These are phyloP conservation scores for Trachelus troglodyta DNA, from an alignment of 2,888 invertebrate genomes.

Conservation along the genomic window DNA sequence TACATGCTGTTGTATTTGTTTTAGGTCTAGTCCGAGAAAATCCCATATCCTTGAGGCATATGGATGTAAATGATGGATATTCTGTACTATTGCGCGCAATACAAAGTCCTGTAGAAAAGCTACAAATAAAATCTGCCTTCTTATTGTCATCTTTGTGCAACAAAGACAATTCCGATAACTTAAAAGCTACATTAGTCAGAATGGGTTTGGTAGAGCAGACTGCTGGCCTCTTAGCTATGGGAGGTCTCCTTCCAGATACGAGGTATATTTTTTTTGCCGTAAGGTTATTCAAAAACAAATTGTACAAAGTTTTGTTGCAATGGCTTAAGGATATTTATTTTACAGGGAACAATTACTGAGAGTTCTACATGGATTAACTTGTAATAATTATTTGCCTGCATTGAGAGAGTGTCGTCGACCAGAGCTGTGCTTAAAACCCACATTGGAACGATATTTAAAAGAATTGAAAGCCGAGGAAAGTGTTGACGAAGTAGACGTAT, in stretches of 20 bases:
- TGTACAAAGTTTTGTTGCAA: slow-evolving; percentile 7
- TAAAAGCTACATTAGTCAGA: slow-evolving; percentile 54
- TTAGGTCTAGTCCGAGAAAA: slow-evolving; percentile 76
- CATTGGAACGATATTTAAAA: slow-evolving; percentile 48
- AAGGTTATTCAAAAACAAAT: slow-evolving; percentile 4
- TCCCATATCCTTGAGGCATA: slow-evolving; percentile 71
- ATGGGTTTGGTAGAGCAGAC: slow-evolving; percentile 62
- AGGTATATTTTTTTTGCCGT: slow-evolving; percentile 40
- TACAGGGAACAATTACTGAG: slow-evolving; percentile 57
- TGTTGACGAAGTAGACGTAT: slow-evolving; percentile 52
- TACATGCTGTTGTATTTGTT: slow-evolving; percentile 17
- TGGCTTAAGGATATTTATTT: slow-evolving; percentile 16
- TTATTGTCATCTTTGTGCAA: slow-evolving; percentile 73
- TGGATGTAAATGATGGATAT: slow-evolving; percentile 76
- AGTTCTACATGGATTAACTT: slow-evolving; percentile 52
- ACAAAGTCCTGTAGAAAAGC: slow-evolving; percentile 69
- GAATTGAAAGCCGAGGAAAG: slow-evolving; percentile 52
- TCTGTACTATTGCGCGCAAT: slow-evolving; percentile 73
- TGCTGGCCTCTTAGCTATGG: slow-evolving; percentile 48
- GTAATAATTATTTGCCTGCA: slow-evolving; percentile 54
- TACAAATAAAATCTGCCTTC: slow-evolving; percentile 80
- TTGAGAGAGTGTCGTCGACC: slow-evolving; percentile 55
- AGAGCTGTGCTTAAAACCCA: slow-evolving; percentile 52
- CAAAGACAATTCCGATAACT: slow-evolving; percentile 44
- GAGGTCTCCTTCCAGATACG: slow-evolving; percentile 48